Conservation (phyloP, 2,888 invertebrate species). For the Theretra japonica region DNA sequence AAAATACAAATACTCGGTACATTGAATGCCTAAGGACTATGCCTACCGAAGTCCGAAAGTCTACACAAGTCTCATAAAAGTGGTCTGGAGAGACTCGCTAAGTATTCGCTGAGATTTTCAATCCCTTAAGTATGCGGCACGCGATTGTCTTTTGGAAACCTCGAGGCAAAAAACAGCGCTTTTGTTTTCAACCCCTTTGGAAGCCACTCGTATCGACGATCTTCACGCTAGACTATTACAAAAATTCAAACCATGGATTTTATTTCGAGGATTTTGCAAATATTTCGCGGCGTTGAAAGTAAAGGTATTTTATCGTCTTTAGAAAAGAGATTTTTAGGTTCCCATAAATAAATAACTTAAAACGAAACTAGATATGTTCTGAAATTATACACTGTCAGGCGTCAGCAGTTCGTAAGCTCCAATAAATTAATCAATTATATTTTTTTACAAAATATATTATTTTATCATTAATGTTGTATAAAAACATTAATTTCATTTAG, state of each 20-base stretch:
- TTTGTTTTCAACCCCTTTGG: slow-evolving; percentile 22
- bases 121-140: slow-evolving; percentile 23
- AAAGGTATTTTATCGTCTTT: no score
- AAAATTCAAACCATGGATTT: not conserved
- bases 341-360: no score
- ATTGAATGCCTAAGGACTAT: not conserved
- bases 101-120: slow-evolving; percentile 11
- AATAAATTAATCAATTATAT: no score
- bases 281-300: not conserved
- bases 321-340: no score
- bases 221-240: slow-evolving; percentile 3
- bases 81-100: not conserved
- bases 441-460: no score
- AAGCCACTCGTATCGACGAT: slow-evolving; percentile 2
- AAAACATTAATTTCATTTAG: no score
- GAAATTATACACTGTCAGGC: no score
- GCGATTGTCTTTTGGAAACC: slow-evolving; percentile 16
- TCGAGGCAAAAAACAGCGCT: slow-evolving; percentile 14
- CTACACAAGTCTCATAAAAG: slow-evolving; percentile 1
- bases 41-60: not conserved
- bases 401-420: no score
- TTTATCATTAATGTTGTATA: no score
- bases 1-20: not conserved
- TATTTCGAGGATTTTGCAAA: not conserved
- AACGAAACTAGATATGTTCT: no score